phyloP scores from a whole-genome alignment of 2,797 vertebrate genomes.

The Lepus townsendii region DNA sequence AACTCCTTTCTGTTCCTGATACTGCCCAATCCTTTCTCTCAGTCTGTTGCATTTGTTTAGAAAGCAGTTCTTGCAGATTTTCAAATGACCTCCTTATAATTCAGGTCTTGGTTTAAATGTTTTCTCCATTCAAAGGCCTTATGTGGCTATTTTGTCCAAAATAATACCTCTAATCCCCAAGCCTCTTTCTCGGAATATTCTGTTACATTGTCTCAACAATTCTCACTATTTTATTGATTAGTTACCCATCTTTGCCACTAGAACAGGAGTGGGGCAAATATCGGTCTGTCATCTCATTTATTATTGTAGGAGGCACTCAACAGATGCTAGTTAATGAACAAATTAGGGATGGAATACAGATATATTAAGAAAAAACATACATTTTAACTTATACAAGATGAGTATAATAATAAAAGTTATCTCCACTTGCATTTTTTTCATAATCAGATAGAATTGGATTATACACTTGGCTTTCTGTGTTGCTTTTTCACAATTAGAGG shows the following conservation, averaged over 20 bases:
- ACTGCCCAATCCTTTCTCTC: not conserved
- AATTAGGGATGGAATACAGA: not conserved
- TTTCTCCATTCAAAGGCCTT: not conserved
- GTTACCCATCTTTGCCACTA: not conserved
- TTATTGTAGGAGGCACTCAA: slow-evolving; percentile 12
- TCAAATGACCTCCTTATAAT: not conserved
- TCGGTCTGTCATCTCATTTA: slow-evolving; percentile 2
- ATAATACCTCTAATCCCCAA: not conserved
- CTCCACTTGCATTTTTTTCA: not conserved
- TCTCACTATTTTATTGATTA: not conserved
- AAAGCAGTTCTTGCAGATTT: slow-evolving; percentile 35
- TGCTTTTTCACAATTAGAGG: slow-evolving; percentile 34
- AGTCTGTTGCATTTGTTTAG: not conserved
- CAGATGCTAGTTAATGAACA: slow-evolving; percentile 20
- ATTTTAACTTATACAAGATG: slow-evolving; percentile 52
- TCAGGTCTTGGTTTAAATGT: slow-evolving; percentile 30
- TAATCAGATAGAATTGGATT: not conserved
- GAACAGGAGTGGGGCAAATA: not conserved
- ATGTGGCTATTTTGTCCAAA: not conserved
- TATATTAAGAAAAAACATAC: not conserved
- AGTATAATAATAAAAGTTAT: slow-evolving; percentile 46
- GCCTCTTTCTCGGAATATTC: not conserved
- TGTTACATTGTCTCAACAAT: not conserved
- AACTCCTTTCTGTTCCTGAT: not conserved
- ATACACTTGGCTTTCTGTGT: slow-evolving; percentile 10